phyloP scores from a whole-genome alignment of 1,140 invertebrate genomes.

The Drosophila pseudoobscura region DNA sequence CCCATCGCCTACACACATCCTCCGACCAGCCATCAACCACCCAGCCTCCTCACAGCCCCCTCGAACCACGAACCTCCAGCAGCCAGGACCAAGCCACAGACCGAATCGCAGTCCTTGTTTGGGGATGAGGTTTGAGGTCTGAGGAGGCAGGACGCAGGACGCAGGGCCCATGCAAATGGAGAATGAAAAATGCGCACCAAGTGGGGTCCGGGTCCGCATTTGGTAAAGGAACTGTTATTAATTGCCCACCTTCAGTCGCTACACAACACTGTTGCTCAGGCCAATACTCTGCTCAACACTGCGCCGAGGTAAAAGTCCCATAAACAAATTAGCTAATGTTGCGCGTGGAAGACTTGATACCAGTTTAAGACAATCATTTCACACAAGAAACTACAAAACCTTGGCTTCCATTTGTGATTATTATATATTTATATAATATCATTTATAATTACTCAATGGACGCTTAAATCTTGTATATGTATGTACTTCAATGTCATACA shows the following conservation, averaged over 20 bases:
- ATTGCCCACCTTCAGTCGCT: constrained; percentile 45
- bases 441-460: no score
- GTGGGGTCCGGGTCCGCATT: constrained; percentile 44
- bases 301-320: no score
- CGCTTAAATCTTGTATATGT: no score
- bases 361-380: no score
- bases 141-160: constrained; percentile 11
- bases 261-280: neutral
- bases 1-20: constrained; percentile 1
- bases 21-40: constrained; percentile 8
- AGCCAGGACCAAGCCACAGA: constrained; percentile 33
- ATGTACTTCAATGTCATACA: no score
- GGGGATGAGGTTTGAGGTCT: constrained; percentile 21
- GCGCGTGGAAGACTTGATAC: no score
- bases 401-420: no score
- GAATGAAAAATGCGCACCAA: constrained; percentile 59
- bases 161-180: constrained; percentile 34
- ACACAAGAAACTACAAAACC: no score
- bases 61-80: neutral
- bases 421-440: no score
- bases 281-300: neutral
- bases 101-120: constrained; percentile 52
- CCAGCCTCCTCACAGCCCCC: constrained; percentile 1
- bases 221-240: constrained; percentile 45
- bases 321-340: no score